Percentiles rank a stretch among this genome's conserved stretches.
phyloP scores from a whole-genome alignment of 2,888 invertebrate genomes.

The Lypha dubia region DNA sequence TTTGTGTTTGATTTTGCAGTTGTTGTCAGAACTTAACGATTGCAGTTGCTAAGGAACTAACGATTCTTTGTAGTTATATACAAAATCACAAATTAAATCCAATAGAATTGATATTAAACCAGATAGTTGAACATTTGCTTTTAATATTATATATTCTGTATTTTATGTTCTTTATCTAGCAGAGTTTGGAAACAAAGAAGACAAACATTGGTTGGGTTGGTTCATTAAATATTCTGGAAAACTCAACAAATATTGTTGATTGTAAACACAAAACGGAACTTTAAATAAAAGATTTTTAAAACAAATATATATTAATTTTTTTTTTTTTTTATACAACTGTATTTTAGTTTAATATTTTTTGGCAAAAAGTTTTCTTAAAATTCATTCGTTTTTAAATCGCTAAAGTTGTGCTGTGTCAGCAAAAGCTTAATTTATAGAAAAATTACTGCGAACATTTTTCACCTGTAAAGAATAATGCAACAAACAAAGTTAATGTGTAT shows the following conservation, averaged over 20 bases:
- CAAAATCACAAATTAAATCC: conserved; percentile 32
- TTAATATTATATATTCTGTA: background rate
- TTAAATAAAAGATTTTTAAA: background rate
- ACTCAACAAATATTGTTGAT: background rate
- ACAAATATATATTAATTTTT: background rate
- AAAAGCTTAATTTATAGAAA: conserved; percentile 41
- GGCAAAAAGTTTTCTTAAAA: background rate
- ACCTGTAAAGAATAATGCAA: conserved; percentile 3
- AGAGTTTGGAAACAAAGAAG: conserved; percentile 14
- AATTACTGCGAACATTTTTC: conserved; percentile 10
- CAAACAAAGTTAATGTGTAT: conserved; percentile 1
- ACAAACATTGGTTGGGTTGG: background rate
- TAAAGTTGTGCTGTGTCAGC: conserved; percentile 16
- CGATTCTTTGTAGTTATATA: conserved; percentile 4
- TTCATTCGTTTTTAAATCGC: conserved; percentile 5
- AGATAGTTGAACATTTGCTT: conserved; percentile 35
- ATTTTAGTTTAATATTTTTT: background rate
- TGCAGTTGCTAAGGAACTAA: conserved; percentile 40
- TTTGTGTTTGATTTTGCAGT: conserved; percentile 26
- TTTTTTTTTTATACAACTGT: background rate
- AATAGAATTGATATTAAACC: conserved; percentile 24
- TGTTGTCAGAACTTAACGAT: conserved; percentile 25
- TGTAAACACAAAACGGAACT: background rate
- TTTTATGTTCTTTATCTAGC: background rate
- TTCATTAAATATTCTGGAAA: conserved; percentile 12